These are phyloP conservation scores for Telmatherina bonti DNA, from an alignment of 2,797 vertebrate genomes.

Conservation along the genomic window DNA sequence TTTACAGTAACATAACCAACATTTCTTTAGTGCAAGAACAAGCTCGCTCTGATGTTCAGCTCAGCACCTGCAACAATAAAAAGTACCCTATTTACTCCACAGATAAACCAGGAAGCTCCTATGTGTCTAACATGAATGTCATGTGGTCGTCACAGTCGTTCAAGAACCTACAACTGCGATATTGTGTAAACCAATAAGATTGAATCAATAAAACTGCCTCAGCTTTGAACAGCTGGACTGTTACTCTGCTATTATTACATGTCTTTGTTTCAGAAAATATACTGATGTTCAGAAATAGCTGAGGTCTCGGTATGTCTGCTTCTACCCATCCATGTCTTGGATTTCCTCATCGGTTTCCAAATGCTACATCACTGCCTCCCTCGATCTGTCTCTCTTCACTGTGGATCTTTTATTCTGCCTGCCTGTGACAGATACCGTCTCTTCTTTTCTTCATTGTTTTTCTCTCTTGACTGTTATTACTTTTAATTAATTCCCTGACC, in stretches of 20 bases:
- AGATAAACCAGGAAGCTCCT: background rate
- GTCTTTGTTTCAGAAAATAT: slow-evolving; percentile 10
- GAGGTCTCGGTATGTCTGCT: background rate
- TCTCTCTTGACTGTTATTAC: slow-evolving; percentile 38
- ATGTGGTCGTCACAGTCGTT: background rate
- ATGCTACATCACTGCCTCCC: slow-evolving; percentile 6
- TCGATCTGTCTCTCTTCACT: slow-evolving; percentile 18
- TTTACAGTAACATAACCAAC: background rate
- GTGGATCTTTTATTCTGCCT: slow-evolving; percentile 17
- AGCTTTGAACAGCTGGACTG: background rate
- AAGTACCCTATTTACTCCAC: background rate
- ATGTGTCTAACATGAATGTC: background rate
- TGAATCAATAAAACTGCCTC: background rate
- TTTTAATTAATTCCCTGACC: slow-evolving; percentile 44
- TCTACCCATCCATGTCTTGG: slow-evolving; percentile 11
- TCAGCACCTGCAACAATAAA: no score
- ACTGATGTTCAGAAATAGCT: slow-evolving; percentile 4
- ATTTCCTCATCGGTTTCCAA: background rate
- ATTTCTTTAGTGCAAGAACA: no score
- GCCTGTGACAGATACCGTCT: slow-evolving; percentile 12
- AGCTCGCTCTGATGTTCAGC: no score
- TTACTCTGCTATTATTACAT: background rate
- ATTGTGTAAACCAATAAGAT: background rate
- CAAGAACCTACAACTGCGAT: background rate
- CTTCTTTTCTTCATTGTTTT: slow-evolving; percentile 19